phyloP scores from a whole-genome alignment of 2,797 vertebrate genomes.

The Chanos chanos region DNA sequence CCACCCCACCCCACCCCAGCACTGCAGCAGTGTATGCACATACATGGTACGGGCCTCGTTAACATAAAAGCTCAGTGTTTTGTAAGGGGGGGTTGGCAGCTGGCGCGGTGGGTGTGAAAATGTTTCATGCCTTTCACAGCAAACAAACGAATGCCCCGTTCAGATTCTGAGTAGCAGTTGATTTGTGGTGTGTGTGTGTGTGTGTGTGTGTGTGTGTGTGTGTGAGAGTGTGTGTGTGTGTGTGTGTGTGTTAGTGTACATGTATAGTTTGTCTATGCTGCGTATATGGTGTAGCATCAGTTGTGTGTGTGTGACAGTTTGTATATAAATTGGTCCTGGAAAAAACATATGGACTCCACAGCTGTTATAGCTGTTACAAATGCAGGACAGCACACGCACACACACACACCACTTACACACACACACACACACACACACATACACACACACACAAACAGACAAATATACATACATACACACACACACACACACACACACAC shows the following conservation, averaged over 20 bases:
- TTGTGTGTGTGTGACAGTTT: constrained; percentile 23
- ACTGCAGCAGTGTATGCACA: constrained; percentile 56
- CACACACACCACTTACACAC: too few species aligned
- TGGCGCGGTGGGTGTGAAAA: neutral
- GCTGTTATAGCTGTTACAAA: constrained; percentile 69
- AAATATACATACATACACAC: neutral
- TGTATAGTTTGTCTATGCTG: constrained; percentile 24
- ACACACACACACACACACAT: too few species aligned
- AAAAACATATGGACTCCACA: constrained; percentile 57
- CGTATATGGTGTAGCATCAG: constrained; percentile 16
- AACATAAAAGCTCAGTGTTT: constrained; percentile 69
- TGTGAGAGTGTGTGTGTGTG: constrained; percentile 25
- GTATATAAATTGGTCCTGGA: constrained; percentile 49
- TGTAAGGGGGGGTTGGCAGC: constrained; percentile 21
- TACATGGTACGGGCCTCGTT: constrained; percentile 62
- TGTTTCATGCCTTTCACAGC: constrained; percentile 34
- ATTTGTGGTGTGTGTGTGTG: constrained; percentile 37
- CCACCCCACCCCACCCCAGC: neutral
- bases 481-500: neutral
- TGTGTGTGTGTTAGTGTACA: too few species aligned
- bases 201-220: constrained; percentile 32
- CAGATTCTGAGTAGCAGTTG: constrained; percentile 31
- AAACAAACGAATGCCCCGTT: constrained; percentile 19
- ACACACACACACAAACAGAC: too few species aligned
- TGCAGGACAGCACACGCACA: constrained; percentile 33